These are phyloP conservation scores for Diachasmimorpha longicaudata DNA, from an alignment of 1,140 invertebrate genomes.

Conservation along the genomic window DNA sequence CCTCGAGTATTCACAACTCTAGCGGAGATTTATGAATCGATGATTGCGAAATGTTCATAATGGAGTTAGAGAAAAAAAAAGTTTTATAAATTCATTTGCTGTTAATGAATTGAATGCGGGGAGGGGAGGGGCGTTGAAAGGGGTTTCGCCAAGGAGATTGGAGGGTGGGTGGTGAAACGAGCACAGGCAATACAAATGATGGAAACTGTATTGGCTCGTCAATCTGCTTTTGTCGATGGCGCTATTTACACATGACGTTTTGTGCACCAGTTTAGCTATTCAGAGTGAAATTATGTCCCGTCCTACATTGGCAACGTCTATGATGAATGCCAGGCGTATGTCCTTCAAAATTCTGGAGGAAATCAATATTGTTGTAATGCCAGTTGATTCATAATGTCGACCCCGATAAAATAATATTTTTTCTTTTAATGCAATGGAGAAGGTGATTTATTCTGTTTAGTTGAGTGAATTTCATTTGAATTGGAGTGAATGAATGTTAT, in stretches of 20 bases:
- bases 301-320: slow-evolving; percentile 26
- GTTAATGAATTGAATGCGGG: background rate
- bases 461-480: too few species aligned
- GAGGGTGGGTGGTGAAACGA: background rate
- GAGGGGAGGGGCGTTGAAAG: background rate
- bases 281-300: slow-evolving; percentile 28
- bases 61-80: background rate
- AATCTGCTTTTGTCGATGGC: slow-evolving; percentile 7
- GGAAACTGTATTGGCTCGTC: background rate
- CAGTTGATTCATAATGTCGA: background rate
- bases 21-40: background rate
- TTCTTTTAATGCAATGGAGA: background rate
- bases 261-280: slow-evolving; percentile 33
- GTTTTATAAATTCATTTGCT: background rate
- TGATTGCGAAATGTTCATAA: background rate
- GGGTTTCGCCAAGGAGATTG: background rate
- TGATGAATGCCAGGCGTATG: slow-evolving; percentile 26
- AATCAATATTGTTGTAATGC: background rate
- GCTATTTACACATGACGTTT: slow-evolving; percentile 10
- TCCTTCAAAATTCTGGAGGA: slow-evolving; percentile 3
- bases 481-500: too few species aligned
- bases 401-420: background rate
- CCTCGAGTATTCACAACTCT: background rate
- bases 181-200: background rate
- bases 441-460: too few species aligned